Base-by-base conservation (phyloP, 2,888 invertebrate species). In the Euphydryas editha region DNA sequence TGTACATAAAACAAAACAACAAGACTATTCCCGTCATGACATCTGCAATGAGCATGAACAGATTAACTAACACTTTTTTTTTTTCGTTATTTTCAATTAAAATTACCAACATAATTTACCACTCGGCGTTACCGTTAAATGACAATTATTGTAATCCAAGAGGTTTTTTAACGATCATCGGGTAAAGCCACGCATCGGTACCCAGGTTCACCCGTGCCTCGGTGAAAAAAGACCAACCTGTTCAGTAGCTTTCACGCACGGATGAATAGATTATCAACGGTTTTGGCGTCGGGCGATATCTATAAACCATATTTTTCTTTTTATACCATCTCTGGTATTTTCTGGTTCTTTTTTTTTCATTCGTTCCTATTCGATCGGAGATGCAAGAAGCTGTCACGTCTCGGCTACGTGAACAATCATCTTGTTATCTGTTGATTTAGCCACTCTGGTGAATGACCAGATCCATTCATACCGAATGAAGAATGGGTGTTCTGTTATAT, bases 361-460 rank as follows among this genome's bases (percentile, higher is more conserved):
- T 51, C 49, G 49, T 51, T 51, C 49, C 49, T 20, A 51, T 51
- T 51, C 21, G 49, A 8, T 13, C 21, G 21, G n/a, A 21, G 49
- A 51, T 24, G 49, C n/a, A 17, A 65, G 54, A 68, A 69, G 59
- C 36, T 51, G 47, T 67, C 88, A 86, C 87, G 87, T 86, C 76
- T 68, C 59, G 8, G 61, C 71, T 81, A 82, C 84, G 85, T 84
- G 85, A 79, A 81, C 83, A 88, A 88, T 88, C 86, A 84, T 76
- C 85, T 86, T 62, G 86, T 87, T 87, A 83, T 82, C 83, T 85
- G 79, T 87, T 88, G 87, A 87, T 83, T 86, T 85, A 80, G 78
- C 72, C 77, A 78, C 78, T 77, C 21, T 72, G 76, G 76, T 77
- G 77, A 79, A 76, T 73, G 78, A 78, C 73, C 72, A 66, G 62